These are phyloP conservation scores for Scolanthus callimorphus DNA, from an alignment of 92 coral and sea anemone genomes.

Conservation along the genomic window DNA sequence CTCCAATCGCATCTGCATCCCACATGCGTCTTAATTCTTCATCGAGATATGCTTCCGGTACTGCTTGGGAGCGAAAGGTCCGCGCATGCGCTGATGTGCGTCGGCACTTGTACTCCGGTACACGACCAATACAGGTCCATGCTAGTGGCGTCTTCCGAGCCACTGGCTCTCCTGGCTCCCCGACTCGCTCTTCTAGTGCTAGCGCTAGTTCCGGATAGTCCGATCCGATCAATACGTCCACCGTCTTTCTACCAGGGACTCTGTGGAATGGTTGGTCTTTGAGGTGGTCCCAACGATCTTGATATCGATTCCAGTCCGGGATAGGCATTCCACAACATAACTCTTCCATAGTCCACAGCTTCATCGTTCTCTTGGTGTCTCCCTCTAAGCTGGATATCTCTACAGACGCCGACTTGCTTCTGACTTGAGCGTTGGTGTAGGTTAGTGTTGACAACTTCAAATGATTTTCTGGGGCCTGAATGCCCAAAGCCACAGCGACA, in stretches of 20 bases:
- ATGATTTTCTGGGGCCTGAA: background rate
- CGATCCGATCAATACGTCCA: slow-evolving; percentile 38
- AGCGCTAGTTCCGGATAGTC: slow-evolving; percentile 39
- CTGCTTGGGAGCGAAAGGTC: slow-evolving; percentile 8
- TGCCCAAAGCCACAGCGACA: slow-evolving; percentile 10
- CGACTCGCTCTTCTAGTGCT: slow-evolving; percentile 21
- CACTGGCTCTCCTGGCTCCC: slow-evolving; percentile 23
- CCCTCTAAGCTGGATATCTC: slow-evolving; percentile 8
- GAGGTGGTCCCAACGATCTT: slow-evolving; percentile 34
- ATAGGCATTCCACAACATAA: slow-evolving; percentile 29
- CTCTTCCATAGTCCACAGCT: slow-evolving; percentile 20
- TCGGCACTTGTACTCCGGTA: slow-evolving; percentile 4
- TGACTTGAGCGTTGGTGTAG: background rate
- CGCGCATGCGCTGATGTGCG: slow-evolving; percentile 8
- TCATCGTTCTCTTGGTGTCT: slow-evolving; percentile 6
- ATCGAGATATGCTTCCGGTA: slow-evolving; percentile 11
- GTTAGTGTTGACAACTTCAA: slow-evolving; percentile 20
- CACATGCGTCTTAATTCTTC: slow-evolving; percentile 30
- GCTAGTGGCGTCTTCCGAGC: slow-evolving; percentile 35
- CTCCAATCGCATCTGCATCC: slow-evolving; percentile 22
- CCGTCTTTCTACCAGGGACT: slow-evolving; percentile 34
- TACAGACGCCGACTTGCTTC: slow-evolving; percentile 3
- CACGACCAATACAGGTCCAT: slow-evolving; percentile 43
- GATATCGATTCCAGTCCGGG: slow-evolving; percentile 40
- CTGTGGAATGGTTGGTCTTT: slow-evolving; percentile 29